Percentiles rank a stretch among this genome's conserved stretches.
phyloP scores from a whole-genome alignment of 53 echinoderm and acorn worm genomes.

The Mesocentrotus franciscanus region DNA sequence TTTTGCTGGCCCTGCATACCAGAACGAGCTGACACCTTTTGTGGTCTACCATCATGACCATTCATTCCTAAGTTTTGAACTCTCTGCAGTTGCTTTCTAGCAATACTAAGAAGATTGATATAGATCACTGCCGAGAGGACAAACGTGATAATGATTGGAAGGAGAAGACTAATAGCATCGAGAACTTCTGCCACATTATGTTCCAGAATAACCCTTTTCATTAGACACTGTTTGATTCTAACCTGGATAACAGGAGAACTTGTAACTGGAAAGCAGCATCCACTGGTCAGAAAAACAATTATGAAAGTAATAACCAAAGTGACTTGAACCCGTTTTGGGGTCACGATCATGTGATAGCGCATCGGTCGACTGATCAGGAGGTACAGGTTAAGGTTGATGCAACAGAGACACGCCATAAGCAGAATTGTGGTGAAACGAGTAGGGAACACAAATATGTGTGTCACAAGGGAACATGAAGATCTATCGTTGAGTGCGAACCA shows the following conservation, averaged over 20 bases:
- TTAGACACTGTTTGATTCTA: neutral
- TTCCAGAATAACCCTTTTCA: neutral
- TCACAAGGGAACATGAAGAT: neutral
- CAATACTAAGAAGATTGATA: conserved; percentile 12
- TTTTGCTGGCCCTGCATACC: neutral
- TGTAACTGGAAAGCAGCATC: neutral
- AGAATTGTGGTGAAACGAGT: neutral
- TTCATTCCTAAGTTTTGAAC: no score
- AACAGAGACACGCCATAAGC: conserved; percentile 5
- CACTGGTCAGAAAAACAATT: neutral
- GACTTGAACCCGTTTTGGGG: neutral
- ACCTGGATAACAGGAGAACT: neutral
- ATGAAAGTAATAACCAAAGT: neutral
- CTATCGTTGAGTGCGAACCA: conserved; percentile 1
- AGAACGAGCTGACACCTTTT: neutral
- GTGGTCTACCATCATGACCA: neutral
- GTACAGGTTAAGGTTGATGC: neutral
- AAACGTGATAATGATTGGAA: conserved; percentile 8
- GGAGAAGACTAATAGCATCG: neutral
- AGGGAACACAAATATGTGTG: neutral
- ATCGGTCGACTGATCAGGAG: conserved; percentile 23
- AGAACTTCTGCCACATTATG: neutral
- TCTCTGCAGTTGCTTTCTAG: neutral
- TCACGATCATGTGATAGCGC: conserved; percentile 11
- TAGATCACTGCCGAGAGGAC: neutral